Evolutionary conservation across 2,888 invertebrate species (phyloP), one percentile per base, ranked within the genome.

Genomic region (Drosophila austrosaltans): DNA sequence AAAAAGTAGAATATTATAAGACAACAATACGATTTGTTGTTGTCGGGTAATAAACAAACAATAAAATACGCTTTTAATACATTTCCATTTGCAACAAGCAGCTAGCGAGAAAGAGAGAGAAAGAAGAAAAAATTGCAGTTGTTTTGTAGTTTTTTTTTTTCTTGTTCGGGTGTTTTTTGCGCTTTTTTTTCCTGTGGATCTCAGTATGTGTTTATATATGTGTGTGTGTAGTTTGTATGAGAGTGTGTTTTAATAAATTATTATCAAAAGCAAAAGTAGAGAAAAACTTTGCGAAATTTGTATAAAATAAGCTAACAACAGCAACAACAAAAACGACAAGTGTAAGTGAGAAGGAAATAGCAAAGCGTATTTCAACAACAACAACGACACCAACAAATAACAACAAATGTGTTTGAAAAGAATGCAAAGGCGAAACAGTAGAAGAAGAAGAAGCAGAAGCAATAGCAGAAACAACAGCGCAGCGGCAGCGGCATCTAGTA

Each of bases 291-390:
- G 48, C 48, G 7, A 25, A 25, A 4, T 48, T 25, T 48, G 7
- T 25, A 22, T 48, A 25, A 48, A 12, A 12, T 48, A 22, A 25
- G 22, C 12, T 48, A 48, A 48, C 22, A 22, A 48, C 10, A 48
- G 25, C 22, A 48, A 48, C 48, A 82, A 67, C 68, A 74, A 73
- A 75, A 69, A 79, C 73, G 66, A 75, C 85, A 87, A 81, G 82
- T 81, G 87, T 82, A 84, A 84, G 82, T 87, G 85, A 39, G 60
- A 53, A 56, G n/a, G 53, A 53, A 74, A 58, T 48, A 61, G 42
- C 36, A 54, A 68, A 59, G 42, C 40, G 28, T 58, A 44, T 10
- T 20, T 16, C 67, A 20, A 53, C 20, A 40, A 22, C 28, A 58
- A 10, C 40, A 64, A 56, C 25, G 48, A 10, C 39, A 63, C 42